A percentile compares a stretch with the other conserved stretches of the same genome.
Conservation (phyloP, 2,888 invertebrate genomes). For the Tetranychus piercei region DNA sequence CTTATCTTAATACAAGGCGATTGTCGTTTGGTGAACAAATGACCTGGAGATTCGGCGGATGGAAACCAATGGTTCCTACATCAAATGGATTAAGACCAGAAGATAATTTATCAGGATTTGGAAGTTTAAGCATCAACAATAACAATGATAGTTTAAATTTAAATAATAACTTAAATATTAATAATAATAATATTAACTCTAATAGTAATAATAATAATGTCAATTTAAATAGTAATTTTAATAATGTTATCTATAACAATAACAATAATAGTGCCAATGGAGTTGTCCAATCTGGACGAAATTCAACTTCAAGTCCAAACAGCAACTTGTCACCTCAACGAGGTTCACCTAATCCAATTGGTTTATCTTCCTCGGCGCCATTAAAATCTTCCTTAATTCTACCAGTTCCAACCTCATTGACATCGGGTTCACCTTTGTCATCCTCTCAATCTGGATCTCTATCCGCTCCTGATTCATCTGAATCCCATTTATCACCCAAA, state of each 20-base stretch:
- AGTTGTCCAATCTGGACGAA: neutral
- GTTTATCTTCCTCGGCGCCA: neutral
- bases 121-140: neutral
- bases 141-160: neutral
- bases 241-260: neutral
- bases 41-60: constrained; percentile 13
- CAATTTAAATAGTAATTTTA: neutral
- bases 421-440: neutral
- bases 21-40: constrained; percentile 12
- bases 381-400: neutral
- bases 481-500: neutral
- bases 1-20: constrained; percentile 6
- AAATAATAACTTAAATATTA: neutral
- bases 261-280: neutral
- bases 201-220: neutral
- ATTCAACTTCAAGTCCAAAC: neutral
- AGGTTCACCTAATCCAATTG: no score
- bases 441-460: neutral
- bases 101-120: neutral
- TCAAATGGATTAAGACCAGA: neutral
- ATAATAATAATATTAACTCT: neutral
- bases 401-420: neutral
- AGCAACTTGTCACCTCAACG: neutral
- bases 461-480: neutral
- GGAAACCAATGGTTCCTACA: constrained; percentile 6